Conservation (phyloP, 2,797 vertebrate species). For the Pantherophis alleghaniensis region DNA sequence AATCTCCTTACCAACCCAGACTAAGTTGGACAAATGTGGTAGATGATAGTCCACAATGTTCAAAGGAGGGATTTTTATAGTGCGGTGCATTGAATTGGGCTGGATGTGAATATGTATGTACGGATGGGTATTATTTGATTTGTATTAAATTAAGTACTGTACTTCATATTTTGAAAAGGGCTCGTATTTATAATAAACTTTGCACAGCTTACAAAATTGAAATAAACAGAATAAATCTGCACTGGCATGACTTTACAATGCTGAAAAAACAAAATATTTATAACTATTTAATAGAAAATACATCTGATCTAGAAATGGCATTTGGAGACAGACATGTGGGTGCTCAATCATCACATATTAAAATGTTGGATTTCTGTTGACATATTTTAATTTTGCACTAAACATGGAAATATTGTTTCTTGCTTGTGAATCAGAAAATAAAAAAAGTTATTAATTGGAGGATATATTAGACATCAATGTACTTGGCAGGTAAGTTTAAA, state of each 20-base stretch:
- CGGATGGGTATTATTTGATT: background rate
- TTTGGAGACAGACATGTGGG: no score
- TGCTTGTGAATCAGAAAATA: background rate
- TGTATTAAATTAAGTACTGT: background rate
- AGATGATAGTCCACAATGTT: background rate
- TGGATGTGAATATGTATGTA: background rate
- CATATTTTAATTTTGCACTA: background rate
- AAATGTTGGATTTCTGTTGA: background rate
- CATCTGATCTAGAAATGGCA: background rate
- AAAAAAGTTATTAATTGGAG: background rate
- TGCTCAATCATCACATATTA: background rate
- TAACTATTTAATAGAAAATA: background rate
- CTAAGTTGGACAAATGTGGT: background rate
- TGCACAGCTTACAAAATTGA: background rate
- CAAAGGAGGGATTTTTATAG: background rate
- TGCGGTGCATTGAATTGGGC: background rate
- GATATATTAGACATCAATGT: background rate
- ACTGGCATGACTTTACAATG: background rate
- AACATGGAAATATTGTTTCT: background rate
- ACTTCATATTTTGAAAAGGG: background rate
- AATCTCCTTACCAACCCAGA: background rate
- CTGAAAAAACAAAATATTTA: background rate
- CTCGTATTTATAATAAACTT: background rate
- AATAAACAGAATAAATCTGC: background rate
- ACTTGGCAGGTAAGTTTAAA: background rate